Evolutionary conservation across 2,888 invertebrate genomes (phyloP).

Genomic region (Machimus rusticus): DNA sequence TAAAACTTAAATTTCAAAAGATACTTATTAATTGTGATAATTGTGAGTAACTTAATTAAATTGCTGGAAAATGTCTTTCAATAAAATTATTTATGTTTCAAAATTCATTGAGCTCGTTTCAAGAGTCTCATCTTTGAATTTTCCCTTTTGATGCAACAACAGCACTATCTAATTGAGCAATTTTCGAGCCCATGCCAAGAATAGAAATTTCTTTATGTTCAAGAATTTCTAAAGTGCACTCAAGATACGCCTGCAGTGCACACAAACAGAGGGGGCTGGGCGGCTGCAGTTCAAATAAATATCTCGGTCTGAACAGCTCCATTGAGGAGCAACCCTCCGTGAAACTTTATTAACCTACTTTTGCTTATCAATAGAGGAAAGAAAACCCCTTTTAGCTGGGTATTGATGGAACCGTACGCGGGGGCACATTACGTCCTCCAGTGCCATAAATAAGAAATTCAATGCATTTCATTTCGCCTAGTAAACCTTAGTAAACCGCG

Average conservation of each 20-base stretch:
- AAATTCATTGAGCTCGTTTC: too few species aligned
- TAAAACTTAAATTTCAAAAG: neutral
- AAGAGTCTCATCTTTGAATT: neutral
- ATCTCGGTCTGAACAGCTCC: neutral
- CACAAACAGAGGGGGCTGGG: neutral
- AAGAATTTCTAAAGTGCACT: neutral
- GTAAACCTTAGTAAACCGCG: neutral
- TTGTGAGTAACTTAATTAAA: neutral
- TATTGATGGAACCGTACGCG: neutral
- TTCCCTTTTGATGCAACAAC: neutral
- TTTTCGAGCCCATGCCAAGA: neutral
- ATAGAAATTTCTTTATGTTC: neutral
- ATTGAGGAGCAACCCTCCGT: neutral
- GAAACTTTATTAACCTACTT: slow-evolving; percentile 17
- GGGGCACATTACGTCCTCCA: neutral
- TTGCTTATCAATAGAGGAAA: neutral
- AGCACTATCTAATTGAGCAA: neutral
- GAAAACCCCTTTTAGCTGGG: neutral
- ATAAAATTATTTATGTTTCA: neutral
- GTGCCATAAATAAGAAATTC: neutral
- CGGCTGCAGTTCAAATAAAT: neutral
- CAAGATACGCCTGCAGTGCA: neutral
- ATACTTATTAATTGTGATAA: neutral
- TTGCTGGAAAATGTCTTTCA: neutral
- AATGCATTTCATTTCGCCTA: neutral